These are phyloP conservation scores for Cricetomys ansorgei DNA, from an alignment of 2,113 vertebrate genomes.

Conservation along the genomic window DNA sequence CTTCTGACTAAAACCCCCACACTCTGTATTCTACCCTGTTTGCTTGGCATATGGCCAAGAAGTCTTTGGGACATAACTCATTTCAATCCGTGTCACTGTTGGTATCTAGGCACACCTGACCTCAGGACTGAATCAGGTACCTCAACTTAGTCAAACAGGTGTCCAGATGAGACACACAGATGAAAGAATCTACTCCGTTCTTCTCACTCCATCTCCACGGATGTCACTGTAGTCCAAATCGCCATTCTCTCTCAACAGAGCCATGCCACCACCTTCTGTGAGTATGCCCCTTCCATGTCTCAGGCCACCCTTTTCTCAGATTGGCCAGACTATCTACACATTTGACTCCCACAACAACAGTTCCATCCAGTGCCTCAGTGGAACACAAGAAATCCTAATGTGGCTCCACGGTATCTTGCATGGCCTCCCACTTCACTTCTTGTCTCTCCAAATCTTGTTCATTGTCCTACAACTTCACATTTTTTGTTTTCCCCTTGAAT, in stretches of 20 bases:
- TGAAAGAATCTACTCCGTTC: background rate
- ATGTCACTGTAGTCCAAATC: background rate
- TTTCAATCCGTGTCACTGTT: background rate
- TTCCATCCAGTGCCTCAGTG: background rate
- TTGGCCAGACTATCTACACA: background rate
- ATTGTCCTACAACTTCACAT: background rate
- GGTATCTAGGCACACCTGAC: background rate
- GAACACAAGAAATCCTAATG: background rate
- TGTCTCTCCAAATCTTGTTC: background rate
- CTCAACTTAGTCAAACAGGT: background rate
- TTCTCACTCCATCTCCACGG: too few species aligned
- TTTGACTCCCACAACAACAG: background rate
- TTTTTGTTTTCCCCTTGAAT: background rate
- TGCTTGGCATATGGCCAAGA: background rate
- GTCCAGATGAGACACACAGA: background rate
- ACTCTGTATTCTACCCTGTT: slow-evolving; percentile 39
- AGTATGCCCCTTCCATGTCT: background rate
- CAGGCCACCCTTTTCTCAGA: background rate
- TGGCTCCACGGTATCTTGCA: background rate
- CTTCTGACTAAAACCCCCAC: background rate
- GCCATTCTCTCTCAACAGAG: background rate
- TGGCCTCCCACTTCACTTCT: background rate
- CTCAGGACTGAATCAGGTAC: background rate
- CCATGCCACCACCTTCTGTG: background rate
- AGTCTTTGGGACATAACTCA: background rate